Percentiles rank a stretch among this genome's conserved stretches.
Evolutionary conservation across 2,113 vertebrate species (phyloP).

Genomic region (Chrysochloris asiatica): DNA sequence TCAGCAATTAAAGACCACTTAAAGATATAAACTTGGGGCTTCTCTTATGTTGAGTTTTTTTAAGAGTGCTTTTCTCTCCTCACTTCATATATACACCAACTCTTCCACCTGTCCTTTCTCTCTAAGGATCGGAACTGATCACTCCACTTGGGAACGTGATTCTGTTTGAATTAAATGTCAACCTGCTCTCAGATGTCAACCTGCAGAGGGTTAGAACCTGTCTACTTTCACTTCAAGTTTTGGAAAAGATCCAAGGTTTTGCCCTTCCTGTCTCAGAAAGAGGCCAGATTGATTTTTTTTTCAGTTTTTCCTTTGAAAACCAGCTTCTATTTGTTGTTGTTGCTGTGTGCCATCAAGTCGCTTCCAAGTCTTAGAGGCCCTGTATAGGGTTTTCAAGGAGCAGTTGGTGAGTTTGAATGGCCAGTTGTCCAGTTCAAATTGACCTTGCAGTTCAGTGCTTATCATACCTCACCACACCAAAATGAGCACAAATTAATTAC

Average conservation of each 20-base stretch:
- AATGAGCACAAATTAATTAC: conserved; percentile 15
- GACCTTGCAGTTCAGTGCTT: no score
- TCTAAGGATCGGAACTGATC: background rate
- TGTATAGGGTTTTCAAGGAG: no score
- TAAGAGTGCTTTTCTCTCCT: background rate
- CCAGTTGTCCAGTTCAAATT: no score
- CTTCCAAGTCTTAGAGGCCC: no score
- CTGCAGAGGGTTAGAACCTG: background rate
- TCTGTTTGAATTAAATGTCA: background rate
- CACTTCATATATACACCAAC: background rate
- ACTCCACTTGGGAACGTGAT: background rate
- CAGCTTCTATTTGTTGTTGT: conserved; percentile 1
- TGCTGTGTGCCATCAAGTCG: no score
- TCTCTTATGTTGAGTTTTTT: background rate
- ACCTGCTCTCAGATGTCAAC: background rate
- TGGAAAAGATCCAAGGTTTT: background rate
- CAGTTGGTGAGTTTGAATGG: no score
- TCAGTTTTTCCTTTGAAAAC: conserved; percentile 55
- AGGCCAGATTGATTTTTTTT: background rate
- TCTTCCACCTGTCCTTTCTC: background rate
- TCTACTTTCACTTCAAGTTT: background rate
- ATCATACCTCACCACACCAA: no score
- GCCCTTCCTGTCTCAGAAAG: background rate
- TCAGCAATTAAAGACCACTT: background rate
- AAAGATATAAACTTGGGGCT: background rate